Evolutionary conservation across 2,888 invertebrate species (phyloP), one percentile per base, ranked within the genome.

Genomic region (Rhagophthalmus giganteus): DNA sequence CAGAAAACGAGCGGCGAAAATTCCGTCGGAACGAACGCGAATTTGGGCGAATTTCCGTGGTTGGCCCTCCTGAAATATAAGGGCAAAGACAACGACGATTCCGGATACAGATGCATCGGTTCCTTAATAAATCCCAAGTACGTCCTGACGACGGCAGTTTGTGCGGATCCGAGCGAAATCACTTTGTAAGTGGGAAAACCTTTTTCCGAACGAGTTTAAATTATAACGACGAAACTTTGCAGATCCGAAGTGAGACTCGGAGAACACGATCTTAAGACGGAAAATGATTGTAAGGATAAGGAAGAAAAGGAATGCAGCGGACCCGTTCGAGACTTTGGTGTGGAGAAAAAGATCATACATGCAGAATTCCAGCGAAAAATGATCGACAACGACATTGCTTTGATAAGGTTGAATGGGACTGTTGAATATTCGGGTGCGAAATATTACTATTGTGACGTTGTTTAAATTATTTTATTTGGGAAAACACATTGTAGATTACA

Each of bases 1-100:
- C 20, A 20, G 3, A 20, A 20, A 20, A 5, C 20, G 3, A 3
- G 3, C 3, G 20, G 20, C 3, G 7, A 7, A 3, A 7, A 20
- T 20, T 20, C 14, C 8, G 2, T 14, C 5, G 25, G 40, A 1
- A 20, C 14, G 7, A 30, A 7, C 14, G 32, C 40, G 2, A n/a
- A 25, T 10, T 54, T 32, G 3, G 24, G 31, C 6, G 40, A 41
- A 25, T 41, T 31, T 25, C 40, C 40, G 1, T 41, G 40, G 40
- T 1, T 41, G 1, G 40, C 12, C 25, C 4, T 41, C 4, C 13
- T 41, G 1, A 12, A 30, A 25, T 41, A 41, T 14, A 9, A 16
- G 2, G 4, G 2, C 8, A 12, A 24, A 4, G 12, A 16, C 10
- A 11, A 41, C 13, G 10, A 8, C 3, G 12, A 32, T 24, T 15